A percentile compares a stretch with the other conserved stretches of the same genome.
phyloP scores from a whole-genome alignment of 2,797 vertebrate species.

The Pseudotriccus pelzelni region DNA sequence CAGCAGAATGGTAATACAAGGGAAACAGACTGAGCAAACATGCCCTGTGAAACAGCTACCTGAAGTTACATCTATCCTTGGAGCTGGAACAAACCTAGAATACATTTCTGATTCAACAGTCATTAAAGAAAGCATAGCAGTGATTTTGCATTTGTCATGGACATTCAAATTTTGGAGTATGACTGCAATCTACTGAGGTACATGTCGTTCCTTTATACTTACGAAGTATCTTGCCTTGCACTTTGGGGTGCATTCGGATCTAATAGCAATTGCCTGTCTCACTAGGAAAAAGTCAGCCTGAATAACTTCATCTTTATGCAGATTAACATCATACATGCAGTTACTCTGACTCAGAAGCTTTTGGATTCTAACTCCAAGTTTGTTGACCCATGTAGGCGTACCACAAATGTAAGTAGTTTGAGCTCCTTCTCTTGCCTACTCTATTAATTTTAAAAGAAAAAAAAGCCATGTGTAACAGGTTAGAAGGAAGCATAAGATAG shows the following conservation, averaged over 20 bases:
- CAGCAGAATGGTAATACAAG: rapidly evolving
- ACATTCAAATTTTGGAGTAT: background rate
- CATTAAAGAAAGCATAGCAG: background rate
- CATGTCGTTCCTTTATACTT: too few relatives aligned
- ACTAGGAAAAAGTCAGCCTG: background rate
- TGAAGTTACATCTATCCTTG: background rate
- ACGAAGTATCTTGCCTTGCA: background rate
- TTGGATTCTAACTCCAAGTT: background rate
- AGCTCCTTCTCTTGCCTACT: background rate
- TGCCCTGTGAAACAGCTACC: background rate
- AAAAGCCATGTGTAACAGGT: background rate
- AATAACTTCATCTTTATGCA: background rate
- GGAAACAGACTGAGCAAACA: background rate
- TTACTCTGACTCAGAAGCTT: background rate
- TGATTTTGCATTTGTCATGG: background rate
- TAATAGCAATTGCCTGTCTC: background rate
- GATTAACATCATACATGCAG: background rate
- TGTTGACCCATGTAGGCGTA: background rate
- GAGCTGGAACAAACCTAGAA: background rate
- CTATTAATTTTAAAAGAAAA: background rate
- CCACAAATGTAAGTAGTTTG: background rate
- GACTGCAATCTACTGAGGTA: background rate
- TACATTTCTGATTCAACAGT: background rate
- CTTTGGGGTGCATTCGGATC: background rate
- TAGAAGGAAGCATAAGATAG: background rate